These are phyloP conservation scores for Larimichthys polyactis DNA, from an alignment of 2,113 vertebrate genomes.

Conservation along the genomic window DNA sequence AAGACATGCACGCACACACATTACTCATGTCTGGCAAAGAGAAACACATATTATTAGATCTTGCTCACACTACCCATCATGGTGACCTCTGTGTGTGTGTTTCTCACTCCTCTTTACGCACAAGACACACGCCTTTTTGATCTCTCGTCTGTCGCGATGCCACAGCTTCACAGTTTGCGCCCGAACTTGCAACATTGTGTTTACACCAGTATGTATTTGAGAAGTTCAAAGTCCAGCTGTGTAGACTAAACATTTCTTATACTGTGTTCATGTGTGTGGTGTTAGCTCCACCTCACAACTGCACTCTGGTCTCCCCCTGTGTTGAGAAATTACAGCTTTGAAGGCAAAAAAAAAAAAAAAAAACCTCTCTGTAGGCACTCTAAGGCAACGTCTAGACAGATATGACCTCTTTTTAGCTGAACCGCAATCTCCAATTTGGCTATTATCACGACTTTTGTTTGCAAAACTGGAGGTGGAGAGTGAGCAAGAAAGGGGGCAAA, in stretches of 20 bases:
- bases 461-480: not conserved
- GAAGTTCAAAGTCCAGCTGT: constrained; percentile 69
- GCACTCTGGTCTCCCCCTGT: constrained; percentile 6
- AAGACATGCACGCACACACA: constrained; percentile 25
- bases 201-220: constrained; percentile 66
- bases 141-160: constrained; percentile 29
- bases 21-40: constrained; percentile 62
- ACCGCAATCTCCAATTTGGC: not conserved
- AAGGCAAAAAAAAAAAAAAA: not conserved
- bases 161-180: constrained; percentile 47
- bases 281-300: constrained; percentile 47
- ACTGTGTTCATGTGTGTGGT: constrained; percentile 53
- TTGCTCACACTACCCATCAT: constrained; percentile 20
- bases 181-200: constrained; percentile 53
- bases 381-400: constrained; percentile 31
- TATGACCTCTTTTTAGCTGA: constrained; percentile 16
- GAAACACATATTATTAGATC: constrained; percentile 42
- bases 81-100: not conserved
- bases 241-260: constrained; percentile 81
- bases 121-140: constrained; percentile 32
- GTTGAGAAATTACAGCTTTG: constrained; percentile 54
- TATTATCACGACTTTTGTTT: not conserved
- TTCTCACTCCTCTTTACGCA: not conserved
- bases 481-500: not conserved
- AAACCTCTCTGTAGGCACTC: constrained; percentile 17